These are phyloP conservation scores for Balanococcus diminutus DNA, from an alignment of 2,888 invertebrate genomes.

Conservation along the genomic window DNA sequence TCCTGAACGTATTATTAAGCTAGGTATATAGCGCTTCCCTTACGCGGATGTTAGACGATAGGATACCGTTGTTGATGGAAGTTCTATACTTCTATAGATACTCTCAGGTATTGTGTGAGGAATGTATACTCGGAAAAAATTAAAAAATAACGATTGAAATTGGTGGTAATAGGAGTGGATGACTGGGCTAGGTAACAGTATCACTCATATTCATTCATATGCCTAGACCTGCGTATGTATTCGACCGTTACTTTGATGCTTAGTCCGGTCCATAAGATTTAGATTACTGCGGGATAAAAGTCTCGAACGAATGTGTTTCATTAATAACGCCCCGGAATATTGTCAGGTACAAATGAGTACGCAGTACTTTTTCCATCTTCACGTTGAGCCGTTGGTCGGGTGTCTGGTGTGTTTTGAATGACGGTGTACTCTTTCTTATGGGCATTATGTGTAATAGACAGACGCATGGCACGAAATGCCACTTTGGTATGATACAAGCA, in stretches of 20 bases:
- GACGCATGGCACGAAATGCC: constrained; percentile 23
- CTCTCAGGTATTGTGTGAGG: not conserved
- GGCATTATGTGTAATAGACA: constrained; percentile 17
- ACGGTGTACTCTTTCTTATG: constrained; percentile 22
- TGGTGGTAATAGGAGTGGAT: not conserved
- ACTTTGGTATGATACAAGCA: not conserved
- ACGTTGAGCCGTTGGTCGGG: not conserved
- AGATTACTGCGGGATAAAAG: constrained; percentile 5
- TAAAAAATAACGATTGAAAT: not conserved
- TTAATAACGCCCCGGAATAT: constrained; percentile 13
- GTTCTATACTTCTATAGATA: not conserved
- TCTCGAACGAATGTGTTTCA: not conserved
- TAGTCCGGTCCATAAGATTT: not conserved
- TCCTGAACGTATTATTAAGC: not conserved
- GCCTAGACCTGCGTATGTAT: not conserved
- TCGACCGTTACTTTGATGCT: not conserved
- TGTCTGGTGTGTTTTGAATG: not conserved
- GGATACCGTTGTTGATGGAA: not conserved
- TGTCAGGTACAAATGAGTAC: constrained; percentile 14
- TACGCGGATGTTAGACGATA: not conserved
- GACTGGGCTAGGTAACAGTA: not conserved
- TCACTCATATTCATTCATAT: not conserved
- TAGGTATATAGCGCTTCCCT: not conserved
- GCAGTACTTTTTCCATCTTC: not conserved
- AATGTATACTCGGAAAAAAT: not conserved